A percentile compares a stretch with the other conserved stretches of the same genome.
Conservation (phyloP, 2,113 vertebrate species). For the Origma solitaria region DNA sequence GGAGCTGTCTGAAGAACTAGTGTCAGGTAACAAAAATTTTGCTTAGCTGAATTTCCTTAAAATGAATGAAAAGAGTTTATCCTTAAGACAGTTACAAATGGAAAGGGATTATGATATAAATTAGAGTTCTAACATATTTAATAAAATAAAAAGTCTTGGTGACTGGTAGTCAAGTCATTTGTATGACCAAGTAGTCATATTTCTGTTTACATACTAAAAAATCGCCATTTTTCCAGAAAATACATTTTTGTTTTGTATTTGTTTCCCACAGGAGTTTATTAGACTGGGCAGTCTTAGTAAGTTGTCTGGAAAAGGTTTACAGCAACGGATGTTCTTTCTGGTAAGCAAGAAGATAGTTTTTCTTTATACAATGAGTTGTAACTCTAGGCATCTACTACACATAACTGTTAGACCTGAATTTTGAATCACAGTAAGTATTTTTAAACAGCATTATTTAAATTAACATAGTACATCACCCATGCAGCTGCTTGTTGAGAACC, state of each 20-base stretch:
- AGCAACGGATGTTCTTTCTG: slow-evolving; percentile 99
- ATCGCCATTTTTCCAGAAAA: not conserved
- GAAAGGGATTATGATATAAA: not conserved
- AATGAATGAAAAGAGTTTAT: not conserved
- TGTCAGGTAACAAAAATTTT: not conserved
- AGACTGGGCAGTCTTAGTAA: slow-evolving; percentile 97
- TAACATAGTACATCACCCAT: not conserved
- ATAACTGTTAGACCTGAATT: not conserved
- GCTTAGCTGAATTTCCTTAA: not conserved
- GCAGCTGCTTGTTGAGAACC: not conserved
- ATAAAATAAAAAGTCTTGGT: not conserved
- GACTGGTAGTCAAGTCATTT: not conserved
- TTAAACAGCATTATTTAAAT: not conserved
- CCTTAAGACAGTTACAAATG: not conserved
- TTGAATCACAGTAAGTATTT: not conserved
- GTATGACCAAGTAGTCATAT: not conserved
- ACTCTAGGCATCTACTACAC: not conserved
- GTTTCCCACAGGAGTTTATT: slow-evolving; percentile 88
- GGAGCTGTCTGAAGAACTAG: not conserved
- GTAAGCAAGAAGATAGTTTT: slow-evolving; percentile 68
- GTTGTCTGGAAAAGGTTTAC: slow-evolving; percentile 95
- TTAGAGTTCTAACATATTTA: not conserved
- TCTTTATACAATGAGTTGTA: not conserved
- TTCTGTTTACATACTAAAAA: not conserved
- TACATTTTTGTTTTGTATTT: not conserved